Conservation (phyloP, 2,888 invertebrate species). For the Drosophila aldrichi region DNA sequence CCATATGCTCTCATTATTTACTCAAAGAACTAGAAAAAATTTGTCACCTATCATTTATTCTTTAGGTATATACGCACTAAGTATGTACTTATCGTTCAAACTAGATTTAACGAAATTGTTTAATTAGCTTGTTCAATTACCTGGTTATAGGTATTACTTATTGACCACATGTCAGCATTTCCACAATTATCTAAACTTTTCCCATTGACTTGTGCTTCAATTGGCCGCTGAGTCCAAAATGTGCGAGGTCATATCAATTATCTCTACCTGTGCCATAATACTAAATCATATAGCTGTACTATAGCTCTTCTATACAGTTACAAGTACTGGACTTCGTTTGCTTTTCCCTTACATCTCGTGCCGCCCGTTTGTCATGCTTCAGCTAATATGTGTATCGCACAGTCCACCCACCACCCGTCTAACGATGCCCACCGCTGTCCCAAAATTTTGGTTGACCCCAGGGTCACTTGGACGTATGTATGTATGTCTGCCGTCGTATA, state of each 20-base stretch:
- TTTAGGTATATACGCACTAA: background rate
- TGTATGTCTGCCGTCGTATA: background rate
- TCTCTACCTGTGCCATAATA: slow-evolving; percentile 19
- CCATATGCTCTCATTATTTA: background rate
- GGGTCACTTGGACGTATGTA: background rate
- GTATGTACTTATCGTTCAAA: background rate
- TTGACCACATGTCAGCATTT: slow-evolving; percentile 11
- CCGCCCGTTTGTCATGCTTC: slow-evolving; percentile 40
- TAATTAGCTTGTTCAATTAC: slow-evolving; percentile 1
- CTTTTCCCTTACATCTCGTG: background rate
- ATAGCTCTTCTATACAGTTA: background rate
- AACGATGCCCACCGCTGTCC: slow-evolving; percentile 22
- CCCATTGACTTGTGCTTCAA: slow-evolving; percentile 18
- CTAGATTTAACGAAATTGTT: background rate
- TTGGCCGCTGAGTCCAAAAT: slow-evolving; percentile 9
- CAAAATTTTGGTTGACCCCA: slow-evolving; percentile 35
- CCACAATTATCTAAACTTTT: slow-evolving; percentile 9
- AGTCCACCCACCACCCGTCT: slow-evolving; percentile 23
- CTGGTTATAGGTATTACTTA: background rate
- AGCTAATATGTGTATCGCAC: slow-evolving; percentile 44
- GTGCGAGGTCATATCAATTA: slow-evolving; percentile 42
- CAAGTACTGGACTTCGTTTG: background rate
- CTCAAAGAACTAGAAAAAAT: background rate
- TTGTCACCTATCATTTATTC: background rate
- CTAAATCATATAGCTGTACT: background rate